phyloP scores from a whole-genome alignment of 1,140 invertebrate species.

The Trachymyrmex cornetzi region DNA sequence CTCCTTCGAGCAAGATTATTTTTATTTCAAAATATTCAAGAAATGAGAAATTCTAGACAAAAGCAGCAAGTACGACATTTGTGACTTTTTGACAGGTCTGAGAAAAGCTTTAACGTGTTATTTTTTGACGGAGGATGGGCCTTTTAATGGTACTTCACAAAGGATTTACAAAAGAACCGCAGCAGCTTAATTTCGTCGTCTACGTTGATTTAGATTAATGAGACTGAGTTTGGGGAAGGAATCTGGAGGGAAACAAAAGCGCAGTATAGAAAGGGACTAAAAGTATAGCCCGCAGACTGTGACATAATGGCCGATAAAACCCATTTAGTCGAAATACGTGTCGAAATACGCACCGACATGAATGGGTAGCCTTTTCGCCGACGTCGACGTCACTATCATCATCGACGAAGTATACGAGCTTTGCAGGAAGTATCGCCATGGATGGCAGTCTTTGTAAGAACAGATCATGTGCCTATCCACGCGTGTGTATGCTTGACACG shows the following conservation, averaged over 20 bases:
- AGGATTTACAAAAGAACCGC: constrained; percentile 53
- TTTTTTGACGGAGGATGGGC: constrained; percentile 48
- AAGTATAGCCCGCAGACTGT: constrained; percentile 14
- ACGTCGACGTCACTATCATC: constrained; percentile 27
- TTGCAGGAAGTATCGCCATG: constrained; percentile 25
- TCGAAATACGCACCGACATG: constrained; percentile 62
- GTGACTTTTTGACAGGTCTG: constrained; percentile 8
- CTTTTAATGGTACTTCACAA: constrained; percentile 56
- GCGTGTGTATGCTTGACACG: constrained; percentile 36
- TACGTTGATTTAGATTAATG: constrained; percentile 73
- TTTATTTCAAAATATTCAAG: constrained; percentile 22
- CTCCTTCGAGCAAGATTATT: constrained; percentile 20
- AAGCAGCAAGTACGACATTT: neutral
- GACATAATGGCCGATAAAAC: constrained; percentile 26
- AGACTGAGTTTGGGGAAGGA: constrained; percentile 44
- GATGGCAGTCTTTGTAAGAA: constrained; percentile 47
- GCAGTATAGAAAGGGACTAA: neutral
- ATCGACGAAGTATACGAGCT: neutral
- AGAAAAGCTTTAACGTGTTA: neutral
- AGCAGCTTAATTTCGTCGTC: constrained; percentile 53
- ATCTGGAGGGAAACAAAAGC: neutral
- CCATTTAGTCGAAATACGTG: constrained; percentile 55
- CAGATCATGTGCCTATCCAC: constrained; percentile 49
- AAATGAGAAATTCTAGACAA: constrained; percentile 18
- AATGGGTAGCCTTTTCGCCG: constrained; percentile 63